Evolutionary conservation across 2,888 invertebrate genomes (phyloP), one percentile per base, ranked within the genome.

Genomic region (Epirrhoe alternata): DNA sequence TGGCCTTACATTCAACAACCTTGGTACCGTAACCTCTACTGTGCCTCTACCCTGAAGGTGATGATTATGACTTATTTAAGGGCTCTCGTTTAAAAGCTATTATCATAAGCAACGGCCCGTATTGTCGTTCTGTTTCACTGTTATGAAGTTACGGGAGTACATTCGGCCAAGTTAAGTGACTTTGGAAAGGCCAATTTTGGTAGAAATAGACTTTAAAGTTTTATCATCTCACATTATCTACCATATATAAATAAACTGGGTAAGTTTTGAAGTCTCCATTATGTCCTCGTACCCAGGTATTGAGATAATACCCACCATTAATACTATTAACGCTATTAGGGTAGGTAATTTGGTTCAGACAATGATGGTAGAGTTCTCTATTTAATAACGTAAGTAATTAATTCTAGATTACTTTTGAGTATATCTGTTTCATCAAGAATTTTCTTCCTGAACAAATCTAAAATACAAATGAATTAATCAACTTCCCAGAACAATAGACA

Each of bases 61-160:
- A 47, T 47, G 16, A 47, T 16, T 47, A 16, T 47, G 12, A 47
- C 6, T 14, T 47, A 45, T 14, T n/a, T 42, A 42, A 14, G 7
- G 47, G 17, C 16, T 33, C 49, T 17, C 16, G 47, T 49, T 49
- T 49, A 31, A 57, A 58, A 68, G 72, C 71, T 61, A 71, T 61
- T 71, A 73, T 69, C 69, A 69, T 68, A 68, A 33, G 54, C 51
- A 30, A 57, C 33, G 49, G 53, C 1, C 30, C 38, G 38, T 67
- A 70, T 67, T 62, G 59, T 33, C 61, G 53, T 61, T 61, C 61
- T 45, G 47, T 61, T 61, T 61, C 53, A 61, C 45, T 53, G 53
- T 54, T 61, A 61, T 61, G 61, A 54, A 61, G 53, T 61, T 61
- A 53, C 42, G n/a, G 53, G 45, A 54, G 16, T 58, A 45, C 47